phyloP scores from a whole-genome alignment of 2,797 vertebrate genomes.

The Lophotriccus pileatus region DNA sequence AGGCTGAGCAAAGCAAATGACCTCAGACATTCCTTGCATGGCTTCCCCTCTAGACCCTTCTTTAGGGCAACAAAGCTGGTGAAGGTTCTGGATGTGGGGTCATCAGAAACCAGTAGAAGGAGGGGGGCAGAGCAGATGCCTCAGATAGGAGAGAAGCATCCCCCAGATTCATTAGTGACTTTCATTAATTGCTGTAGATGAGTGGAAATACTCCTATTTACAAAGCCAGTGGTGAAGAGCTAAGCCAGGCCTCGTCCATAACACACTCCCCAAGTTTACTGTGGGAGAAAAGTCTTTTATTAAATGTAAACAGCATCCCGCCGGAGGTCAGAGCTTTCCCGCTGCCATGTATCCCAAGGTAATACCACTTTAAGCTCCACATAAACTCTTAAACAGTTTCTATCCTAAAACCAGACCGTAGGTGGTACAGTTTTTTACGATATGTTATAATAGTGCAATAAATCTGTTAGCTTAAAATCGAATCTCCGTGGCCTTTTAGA shows the following conservation, averaged over 20 bases:
- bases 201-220: not conserved
- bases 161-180: not conserved
- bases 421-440: conserved; percentile 95
- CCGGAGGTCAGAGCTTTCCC: conserved; percentile 69
- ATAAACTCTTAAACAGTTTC: conserved; percentile 81
- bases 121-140: not conserved
- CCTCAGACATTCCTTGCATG: not conserved
- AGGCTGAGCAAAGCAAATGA: not conserved
- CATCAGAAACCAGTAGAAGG: not conserved
- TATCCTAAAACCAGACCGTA: conserved; percentile 82
- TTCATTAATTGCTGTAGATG: not conserved
- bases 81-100: not conserved
- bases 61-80: not conserved
- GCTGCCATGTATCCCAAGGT: conserved; percentile 76
- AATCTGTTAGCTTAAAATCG: conserved; percentile 99
- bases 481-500: conserved; percentile 99
- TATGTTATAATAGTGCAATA: conserved; percentile 99
- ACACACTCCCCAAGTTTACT: conserved; percentile 69
- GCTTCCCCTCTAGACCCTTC: not conserved
- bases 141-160: not conserved
- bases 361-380: conserved; percentile 82
- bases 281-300: conserved; percentile 69
- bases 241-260: conserved; percentile 17
- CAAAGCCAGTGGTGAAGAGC: not conserved
- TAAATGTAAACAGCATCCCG: conserved; percentile 74